Percentiles rank a stretch among this genome's conserved stretches.
Evolutionary conservation across 1,140 invertebrate genomes (phyloP).

Genomic region (Protaetia brevitarsis): DNA sequence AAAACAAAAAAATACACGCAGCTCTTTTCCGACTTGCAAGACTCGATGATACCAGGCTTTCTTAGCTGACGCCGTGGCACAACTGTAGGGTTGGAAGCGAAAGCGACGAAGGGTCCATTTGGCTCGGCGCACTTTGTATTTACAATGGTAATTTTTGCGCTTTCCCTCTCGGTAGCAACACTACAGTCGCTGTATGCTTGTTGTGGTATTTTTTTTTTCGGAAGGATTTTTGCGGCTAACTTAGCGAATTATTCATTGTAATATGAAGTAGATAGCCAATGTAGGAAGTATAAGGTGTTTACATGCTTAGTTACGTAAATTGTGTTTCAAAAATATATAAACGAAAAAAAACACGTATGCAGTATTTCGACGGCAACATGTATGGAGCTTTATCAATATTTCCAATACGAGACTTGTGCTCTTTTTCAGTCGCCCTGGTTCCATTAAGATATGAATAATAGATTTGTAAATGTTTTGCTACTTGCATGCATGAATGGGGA

Average conservation of each 20-base stretch:
- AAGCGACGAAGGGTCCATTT: neutral
- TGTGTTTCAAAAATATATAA: too few species aligned
- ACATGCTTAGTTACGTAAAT: too few species aligned
- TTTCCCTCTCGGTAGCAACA: constrained; percentile 30
- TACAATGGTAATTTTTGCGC: constrained; percentile 40
- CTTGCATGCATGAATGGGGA: neutral
- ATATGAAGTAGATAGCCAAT: too few species aligned
- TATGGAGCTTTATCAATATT: too few species aligned
- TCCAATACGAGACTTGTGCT: neutral
- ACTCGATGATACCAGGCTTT: too few species aligned
- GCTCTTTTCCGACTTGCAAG: too few species aligned
- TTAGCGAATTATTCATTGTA: too few species aligned
- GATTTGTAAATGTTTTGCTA: neutral
- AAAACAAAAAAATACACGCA: too few species aligned
- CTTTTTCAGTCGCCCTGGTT: neutral
- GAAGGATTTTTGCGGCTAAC: neutral
- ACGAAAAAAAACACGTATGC: too few species aligned
- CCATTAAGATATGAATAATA: constrained; percentile 15
- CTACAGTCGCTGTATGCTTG: neutral
- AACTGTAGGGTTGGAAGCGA: neutral
- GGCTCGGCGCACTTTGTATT: constrained; percentile 28
- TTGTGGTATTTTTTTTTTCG: neutral
- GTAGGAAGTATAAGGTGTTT: too few species aligned
- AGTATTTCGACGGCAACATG: too few species aligned
- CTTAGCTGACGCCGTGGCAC: neutral